These are phyloP conservation scores for Nyctibius bracteatus DNA, from an alignment of 2,113 vertebrate species.

Conservation along the genomic window DNA sequence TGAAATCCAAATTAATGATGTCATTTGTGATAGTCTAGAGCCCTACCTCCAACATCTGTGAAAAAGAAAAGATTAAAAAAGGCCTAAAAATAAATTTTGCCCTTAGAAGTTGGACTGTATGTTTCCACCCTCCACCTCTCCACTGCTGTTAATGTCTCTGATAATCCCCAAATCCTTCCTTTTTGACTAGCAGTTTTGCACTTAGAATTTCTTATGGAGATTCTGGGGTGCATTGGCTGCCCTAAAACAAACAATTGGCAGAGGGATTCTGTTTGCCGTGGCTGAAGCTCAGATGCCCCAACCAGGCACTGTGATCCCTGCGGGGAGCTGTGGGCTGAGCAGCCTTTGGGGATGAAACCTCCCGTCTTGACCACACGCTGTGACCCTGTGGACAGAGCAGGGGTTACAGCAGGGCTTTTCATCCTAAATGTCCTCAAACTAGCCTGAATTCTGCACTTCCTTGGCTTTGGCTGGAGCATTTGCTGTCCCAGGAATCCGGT, in stretches of 20 bases:
- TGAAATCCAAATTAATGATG: background rate
- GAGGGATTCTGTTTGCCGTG: background rate
- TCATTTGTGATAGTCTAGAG: background rate
- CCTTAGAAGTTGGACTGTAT: background rate
- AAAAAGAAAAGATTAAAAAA: background rate
- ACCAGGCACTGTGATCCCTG: accelerated
- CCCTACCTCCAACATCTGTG: background rate
- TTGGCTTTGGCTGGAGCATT: background rate
- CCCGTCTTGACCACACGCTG: accelerated
- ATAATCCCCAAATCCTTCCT: background rate
- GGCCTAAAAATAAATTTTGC: background rate
- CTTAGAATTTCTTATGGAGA: background rate
- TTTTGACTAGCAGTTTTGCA: background rate
- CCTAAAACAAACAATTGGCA: background rate
- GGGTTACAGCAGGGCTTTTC: background rate
- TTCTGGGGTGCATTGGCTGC: background rate
- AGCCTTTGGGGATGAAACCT: background rate
- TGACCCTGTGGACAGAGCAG: background rate
- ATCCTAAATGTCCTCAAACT: background rate
- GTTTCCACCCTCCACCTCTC: background rate
- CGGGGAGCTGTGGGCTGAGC: background rate
- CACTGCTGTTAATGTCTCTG: background rate
- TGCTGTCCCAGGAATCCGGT: background rate
- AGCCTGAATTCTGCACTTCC: background rate
- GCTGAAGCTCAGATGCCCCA: background rate